Percentiles rank a stretch among this genome's conserved stretches.
Conservation (phyloP, 2,113 vertebrate species). For the Eublepharis macularius region DNA sequence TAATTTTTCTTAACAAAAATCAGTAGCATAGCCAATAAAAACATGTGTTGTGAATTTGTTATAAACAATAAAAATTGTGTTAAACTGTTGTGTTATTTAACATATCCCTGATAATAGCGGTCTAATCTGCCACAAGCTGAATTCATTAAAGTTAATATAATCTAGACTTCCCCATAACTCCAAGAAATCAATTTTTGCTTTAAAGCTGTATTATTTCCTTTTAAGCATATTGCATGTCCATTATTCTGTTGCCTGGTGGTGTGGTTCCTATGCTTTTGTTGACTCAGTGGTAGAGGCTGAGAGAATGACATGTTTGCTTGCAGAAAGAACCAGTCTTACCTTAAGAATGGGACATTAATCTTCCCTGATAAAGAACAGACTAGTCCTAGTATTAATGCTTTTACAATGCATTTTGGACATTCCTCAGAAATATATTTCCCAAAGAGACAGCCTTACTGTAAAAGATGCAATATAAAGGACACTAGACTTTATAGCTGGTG, state of each 20-base stretch:
- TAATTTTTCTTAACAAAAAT: too few species aligned
- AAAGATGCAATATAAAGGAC: neutral
- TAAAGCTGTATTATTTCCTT: neutral
- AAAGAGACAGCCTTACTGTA: constrained; percentile 22
- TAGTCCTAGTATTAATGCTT: constrained; percentile 2
- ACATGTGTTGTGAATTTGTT: too few species aligned
- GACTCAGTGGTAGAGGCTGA: neutral
- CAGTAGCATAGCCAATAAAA: too few species aligned
- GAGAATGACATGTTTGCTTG: constrained; percentile 17
- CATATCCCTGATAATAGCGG: neutral
- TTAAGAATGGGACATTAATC: constrained; percentile 27
- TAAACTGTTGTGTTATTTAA: too few species aligned
- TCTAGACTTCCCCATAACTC: neutral
- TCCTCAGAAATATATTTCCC: constrained; percentile 49
- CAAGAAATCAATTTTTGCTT: neutral
- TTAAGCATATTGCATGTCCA: neutral
- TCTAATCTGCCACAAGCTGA: neutral
- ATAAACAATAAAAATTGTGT: too few species aligned
- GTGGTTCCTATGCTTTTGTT: constrained; percentile 26
- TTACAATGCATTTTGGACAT: constrained; percentile 43
- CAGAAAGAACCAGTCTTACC: constrained; percentile 22
- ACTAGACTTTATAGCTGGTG: neutral
- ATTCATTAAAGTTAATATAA: neutral
- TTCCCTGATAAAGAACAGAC: constrained; percentile 35
- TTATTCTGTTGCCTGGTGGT: neutral